Evolutionary conservation across 2,888 invertebrate genomes (phyloP).

Genomic region (Sycophila texana): DNA sequence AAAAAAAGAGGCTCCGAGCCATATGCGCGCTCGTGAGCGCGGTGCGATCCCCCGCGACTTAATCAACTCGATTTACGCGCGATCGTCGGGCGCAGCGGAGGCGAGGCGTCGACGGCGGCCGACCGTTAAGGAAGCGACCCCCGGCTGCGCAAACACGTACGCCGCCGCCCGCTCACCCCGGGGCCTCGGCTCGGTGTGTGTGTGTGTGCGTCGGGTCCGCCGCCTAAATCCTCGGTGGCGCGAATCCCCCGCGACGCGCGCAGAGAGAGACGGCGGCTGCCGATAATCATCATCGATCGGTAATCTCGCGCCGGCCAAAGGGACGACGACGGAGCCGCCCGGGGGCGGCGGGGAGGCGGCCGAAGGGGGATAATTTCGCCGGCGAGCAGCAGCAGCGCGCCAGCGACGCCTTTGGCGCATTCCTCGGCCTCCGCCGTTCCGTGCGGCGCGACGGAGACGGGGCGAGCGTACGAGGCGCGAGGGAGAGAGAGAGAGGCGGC

Average conservation of each 20-base stretch:
- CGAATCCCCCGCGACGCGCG: conserved; percentile 33
- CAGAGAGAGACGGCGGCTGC: neutral
- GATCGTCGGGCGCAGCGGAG: neutral
- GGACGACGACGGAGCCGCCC: conserved; percentile 18
- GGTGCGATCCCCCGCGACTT: conserved; percentile 22
- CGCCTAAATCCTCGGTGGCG: neutral
- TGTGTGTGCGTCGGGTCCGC: no score
- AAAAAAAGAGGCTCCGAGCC: conserved; percentile 11
- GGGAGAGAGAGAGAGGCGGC: conserved; percentile 7
- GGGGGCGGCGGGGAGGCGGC: neutral
- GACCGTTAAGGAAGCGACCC: neutral
- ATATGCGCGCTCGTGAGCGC: conserved; percentile 31
- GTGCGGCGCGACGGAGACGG: neutral
- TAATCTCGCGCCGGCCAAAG: conserved; percentile 46
- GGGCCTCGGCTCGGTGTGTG: neutral
- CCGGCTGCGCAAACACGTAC: neutral
- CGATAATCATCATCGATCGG: conserved; percentile 57
- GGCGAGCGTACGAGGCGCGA: neutral
- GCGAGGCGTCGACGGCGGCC: neutral
- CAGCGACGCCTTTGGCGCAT: conserved; percentile 53
- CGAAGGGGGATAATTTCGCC: conserved; percentile 52
- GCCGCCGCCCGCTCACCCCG: neutral
- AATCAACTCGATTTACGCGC: conserved; percentile 50
- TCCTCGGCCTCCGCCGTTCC: conserved; percentile 28
- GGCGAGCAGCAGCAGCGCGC: conserved; percentile 32